These are phyloP conservation scores for Albula glossodonta DNA, from an alignment of 2,113 vertebrate genomes.

Conservation along the genomic window DNA sequence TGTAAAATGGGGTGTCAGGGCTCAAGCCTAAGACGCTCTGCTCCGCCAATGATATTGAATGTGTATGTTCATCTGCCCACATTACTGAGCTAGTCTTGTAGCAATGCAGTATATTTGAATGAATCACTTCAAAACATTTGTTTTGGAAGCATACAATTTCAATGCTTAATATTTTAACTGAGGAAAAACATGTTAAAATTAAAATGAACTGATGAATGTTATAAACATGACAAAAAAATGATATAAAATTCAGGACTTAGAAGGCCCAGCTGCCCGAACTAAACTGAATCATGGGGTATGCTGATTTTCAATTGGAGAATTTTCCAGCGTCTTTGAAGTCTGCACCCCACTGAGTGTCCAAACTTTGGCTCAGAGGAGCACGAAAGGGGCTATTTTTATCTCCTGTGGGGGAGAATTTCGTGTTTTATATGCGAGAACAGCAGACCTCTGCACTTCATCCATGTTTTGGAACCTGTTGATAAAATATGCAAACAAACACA, in stretches of 20 bases:
- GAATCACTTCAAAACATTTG: not conserved
- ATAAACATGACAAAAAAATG: not conserved
- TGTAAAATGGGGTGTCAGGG: constrained; percentile 68
- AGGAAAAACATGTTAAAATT: not conserved
- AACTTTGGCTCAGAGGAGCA: constrained; percentile 73
- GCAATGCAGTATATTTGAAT: not conserved
- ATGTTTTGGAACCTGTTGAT: constrained; percentile 4
- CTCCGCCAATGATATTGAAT: constrained; percentile 20
- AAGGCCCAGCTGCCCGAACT: constrained; percentile 6
- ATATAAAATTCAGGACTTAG: not conserved
- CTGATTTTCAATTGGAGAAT: constrained; percentile 73
- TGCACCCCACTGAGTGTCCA: constrained; percentile 73
- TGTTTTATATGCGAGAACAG: constrained; percentile 23
- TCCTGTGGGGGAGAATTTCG: constrained; percentile 70
- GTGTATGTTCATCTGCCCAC: not conserved
- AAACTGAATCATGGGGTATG: constrained; percentile 56
- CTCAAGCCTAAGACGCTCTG: constrained; percentile 71
- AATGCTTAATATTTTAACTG: not conserved
- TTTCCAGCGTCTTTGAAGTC: constrained; percentile 79
- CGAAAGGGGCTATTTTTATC: constrained; percentile 74
- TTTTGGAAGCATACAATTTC: not conserved
- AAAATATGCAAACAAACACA: not conserved
- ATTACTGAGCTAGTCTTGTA: not conserved
- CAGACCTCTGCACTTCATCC: not conserved
- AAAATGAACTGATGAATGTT: not conserved